phyloP scores from a whole-genome alignment of 2,888 invertebrate species.

The Hypena proboscidalis region DNA sequence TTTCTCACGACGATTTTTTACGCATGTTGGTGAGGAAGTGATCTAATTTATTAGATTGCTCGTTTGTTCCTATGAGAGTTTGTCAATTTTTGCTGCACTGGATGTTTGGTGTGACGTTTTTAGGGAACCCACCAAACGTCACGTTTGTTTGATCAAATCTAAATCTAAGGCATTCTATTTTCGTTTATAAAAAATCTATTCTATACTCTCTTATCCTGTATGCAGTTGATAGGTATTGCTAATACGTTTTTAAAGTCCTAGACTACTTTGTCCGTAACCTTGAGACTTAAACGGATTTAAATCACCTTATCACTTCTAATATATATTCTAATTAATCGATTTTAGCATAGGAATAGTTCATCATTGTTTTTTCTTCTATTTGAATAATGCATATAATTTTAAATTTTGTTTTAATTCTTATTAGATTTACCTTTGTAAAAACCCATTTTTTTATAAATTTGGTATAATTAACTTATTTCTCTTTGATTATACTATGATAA shows the following conservation, averaged over 20 bases:
- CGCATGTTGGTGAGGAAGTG: slow-evolving; percentile 11
- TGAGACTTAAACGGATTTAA: slow-evolving; percentile 21
- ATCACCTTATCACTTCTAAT: slow-evolving; percentile 20
- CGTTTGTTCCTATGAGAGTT: neutral
- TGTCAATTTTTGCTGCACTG: neutral
- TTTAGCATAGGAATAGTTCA: slow-evolving; percentile 36
- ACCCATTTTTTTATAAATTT: too few relatives aligned
- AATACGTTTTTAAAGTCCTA: slow-evolving; percentile 6
- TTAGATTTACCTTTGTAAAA: too few relatives aligned
- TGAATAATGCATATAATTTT: too few relatives aligned
- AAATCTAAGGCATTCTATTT: too few relatives aligned
- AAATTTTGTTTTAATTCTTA: too few relatives aligned
- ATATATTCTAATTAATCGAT: slow-evolving; percentile 32
- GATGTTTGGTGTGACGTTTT: too few relatives aligned
- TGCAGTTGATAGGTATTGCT: too few relatives aligned
- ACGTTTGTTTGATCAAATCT: neutral
- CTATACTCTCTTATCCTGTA: too few relatives aligned
- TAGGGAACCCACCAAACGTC: neutral
- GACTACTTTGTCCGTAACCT: slow-evolving; percentile 25
- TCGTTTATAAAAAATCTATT: neutral
- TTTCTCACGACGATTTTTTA: slow-evolving; percentile 55
- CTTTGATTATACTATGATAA: too few relatives aligned
- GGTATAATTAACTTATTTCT: too few relatives aligned
- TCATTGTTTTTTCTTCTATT: slow-evolving; percentile 16
- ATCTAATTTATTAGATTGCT: slow-evolving; percentile 9